A percentile compares a stretch with the other conserved stretches of the same genome.
Conservation (phyloP, 2,888 invertebrate species). For the Proisotoma minuta region DNA sequence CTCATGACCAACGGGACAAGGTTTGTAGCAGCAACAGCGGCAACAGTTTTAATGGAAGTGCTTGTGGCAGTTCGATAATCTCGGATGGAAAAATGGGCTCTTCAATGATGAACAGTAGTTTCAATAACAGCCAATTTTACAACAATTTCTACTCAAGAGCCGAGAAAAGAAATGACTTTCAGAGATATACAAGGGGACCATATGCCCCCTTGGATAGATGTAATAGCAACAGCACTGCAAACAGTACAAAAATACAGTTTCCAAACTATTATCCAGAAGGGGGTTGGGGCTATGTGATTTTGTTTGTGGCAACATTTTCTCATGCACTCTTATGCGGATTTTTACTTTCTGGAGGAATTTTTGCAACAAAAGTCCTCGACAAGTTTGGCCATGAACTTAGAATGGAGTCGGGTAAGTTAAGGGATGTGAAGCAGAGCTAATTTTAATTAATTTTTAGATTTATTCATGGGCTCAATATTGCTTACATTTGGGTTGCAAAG, state of each 20-base stretch:
- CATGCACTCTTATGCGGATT: constrained; percentile 44
- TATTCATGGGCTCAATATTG: no score
- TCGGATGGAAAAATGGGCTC: constrained; percentile 37
- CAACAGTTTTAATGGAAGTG: constrained; percentile 17
- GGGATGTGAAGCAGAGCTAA: neutral
- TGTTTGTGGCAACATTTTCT: constrained; percentile 35
- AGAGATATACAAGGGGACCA: constrained; percentile 33
- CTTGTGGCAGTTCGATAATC: constrained; percentile 30
- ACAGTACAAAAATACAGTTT: no score
- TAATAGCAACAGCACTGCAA: constrained; percentile 38
- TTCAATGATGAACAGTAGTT: constrained; percentile 25
- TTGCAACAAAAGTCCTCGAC: constrained; percentile 20
- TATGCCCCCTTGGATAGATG: constrained; percentile 38
- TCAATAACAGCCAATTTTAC: constrained; percentile 25
- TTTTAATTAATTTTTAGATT: constrained; percentile 2
- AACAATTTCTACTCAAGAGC: constrained; percentile 33
- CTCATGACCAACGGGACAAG: neutral
- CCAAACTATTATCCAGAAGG: constrained; percentile 36
- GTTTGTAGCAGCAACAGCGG: neutral
- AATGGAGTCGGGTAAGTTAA: constrained; percentile 31
- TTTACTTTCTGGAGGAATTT: constrained; percentile 38
- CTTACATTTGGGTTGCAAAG: no score
- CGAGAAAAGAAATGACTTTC: constrained; percentile 20
- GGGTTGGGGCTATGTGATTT: constrained; percentile 43
- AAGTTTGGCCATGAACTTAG: constrained; percentile 32